Evolutionary conservation across 2,797 vertebrate species (phyloP), one percentile per base, ranked within the genome.

Genomic region (Tokudaia muenninki): DNA sequence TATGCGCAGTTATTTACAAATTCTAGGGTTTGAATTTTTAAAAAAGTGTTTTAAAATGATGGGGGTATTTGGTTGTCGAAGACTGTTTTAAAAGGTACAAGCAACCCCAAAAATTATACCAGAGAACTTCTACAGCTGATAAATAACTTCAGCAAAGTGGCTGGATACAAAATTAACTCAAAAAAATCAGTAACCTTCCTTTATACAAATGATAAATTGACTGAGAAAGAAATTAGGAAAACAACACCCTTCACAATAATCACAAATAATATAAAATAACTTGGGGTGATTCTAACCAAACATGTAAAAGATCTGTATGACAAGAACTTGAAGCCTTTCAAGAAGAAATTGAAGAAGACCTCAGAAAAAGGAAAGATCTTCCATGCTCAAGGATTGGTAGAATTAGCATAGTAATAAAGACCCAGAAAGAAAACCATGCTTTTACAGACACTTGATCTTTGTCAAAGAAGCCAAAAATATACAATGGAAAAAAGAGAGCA

Each of bases 1-100:
- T 91, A 95, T 78, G 65, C 59, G 52, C 78, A 26, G 16, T n/a
- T 91, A 14, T 47, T 95, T 91, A 81, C 55, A 91, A 97, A 94
- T 87, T 96, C 16, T 41, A 87, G 4, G 7, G 26, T 92, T 14
- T 50, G 93, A 37, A 65, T 37, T 52, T 93, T 93, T 65, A 65
- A 93, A 90, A 94, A 34, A 80, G 17, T 72, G 2, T 80, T 14
- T 87, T 31, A 89, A 93, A n/a, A 7, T 74, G 86, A 78, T 4
- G 50, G 57, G 80, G 22, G 19, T 2, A 82, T 24, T n/a, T 82
- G 91, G 24, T 59, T 80, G 78, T 77, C 59, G 11, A 94, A 84
- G 16, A 87, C 75, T 6, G 0, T 41, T 78, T 72, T 72, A 72
- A 72, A 72, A 72, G n/a, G n/a, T 37, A 37, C 21, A 72, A 72